Base-by-base conservation (phyloP, 2,888 invertebrate species). In the Ceriagrion tenellum region DNA sequence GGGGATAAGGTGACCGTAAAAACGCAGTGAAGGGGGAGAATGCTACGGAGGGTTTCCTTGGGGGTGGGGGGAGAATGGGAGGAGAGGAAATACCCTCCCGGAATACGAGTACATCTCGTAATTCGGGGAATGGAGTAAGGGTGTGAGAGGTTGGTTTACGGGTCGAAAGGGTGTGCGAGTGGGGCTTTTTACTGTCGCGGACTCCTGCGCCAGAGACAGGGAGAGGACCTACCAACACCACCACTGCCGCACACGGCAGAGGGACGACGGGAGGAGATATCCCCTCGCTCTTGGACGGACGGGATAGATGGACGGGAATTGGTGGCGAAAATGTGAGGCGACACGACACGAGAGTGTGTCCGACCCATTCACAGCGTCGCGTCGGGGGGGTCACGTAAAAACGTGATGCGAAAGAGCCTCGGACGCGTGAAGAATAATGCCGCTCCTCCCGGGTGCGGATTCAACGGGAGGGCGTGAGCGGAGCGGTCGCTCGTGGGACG, bases 81-180 rank as follows among this genome's bases (percentile, higher is more conserved):
- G 63, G 20, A 63, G 91, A 59, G 35, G 35, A n/a, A n/a, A n/a
- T n/a, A n/a, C n/a, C 91, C 35, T 26, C 59, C 59, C 35, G 59
- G 91, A 91, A 91, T 91, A 91, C 59, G 91, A 91, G 91, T 91
- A 59, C n/a, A 91, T 59, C 63, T 91, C 91, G 91, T 91, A 91
- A 91, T 91, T 91, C 91, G 91, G 91, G 91, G 63, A 91, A 91
- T 91, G 91, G 63, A 40, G 4, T 8, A 26, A 63, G 59, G 20
- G 40, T 40, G 88, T 20, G 69, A 23, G 12, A 63, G 63, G 63
- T 63, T 35, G 59, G 59, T 47, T 47, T 47, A 47, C 47, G 47
- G 47, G 47, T 47, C 47, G 47, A 47, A 47, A 47, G 47, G 47
- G 47, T 47, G 30, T 55, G 55, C 6, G 47, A 56, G 56, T 26